Conservation (phyloP, 1,140 invertebrate species). For the Brachionus paranguensis region DNA sequence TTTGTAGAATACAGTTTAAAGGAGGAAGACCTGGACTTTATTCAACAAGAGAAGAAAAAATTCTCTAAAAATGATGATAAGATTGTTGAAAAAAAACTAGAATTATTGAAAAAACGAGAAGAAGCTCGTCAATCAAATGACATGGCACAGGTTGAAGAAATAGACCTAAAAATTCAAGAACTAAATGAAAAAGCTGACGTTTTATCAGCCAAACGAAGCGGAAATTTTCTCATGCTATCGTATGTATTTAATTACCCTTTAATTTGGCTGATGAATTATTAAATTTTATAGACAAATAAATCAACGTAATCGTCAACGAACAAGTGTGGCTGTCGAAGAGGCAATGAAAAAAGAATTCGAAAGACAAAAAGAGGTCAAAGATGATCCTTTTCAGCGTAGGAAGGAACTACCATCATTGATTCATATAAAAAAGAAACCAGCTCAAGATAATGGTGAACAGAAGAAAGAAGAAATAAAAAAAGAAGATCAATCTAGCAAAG, state of each 20-base stretch:
- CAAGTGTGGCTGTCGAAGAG: slow-evolving; percentile 20
- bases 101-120: neutral
- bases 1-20: slow-evolving; percentile 34
- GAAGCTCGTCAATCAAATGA: neutral
- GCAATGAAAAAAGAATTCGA: slow-evolving; percentile 40
- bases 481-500: neutral
- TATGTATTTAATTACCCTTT: neutral
- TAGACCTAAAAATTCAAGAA: slow-evolving; percentile 17
- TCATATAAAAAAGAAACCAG: neutral
- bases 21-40: slow-evolving; percentile 38
- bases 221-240: slow-evolving; percentile 7
- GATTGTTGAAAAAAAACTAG: slow-evolving; percentile 28
- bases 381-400: slow-evolving; percentile 35
- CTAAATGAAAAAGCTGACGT: slow-evolving; percentile 31
- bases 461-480: neutral
- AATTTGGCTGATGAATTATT: neutral
- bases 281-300: slow-evolving; percentile 1
- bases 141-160: slow-evolving; percentile 15
- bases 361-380: slow-evolving; percentile 17
- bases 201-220: slow-evolving; percentile 8
- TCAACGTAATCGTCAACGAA: neutral
- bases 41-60: slow-evolving; percentile 14
- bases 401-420: slow-evolving; percentile 3
- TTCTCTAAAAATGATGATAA: slow-evolving; percentile 33
- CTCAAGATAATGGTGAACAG: neutral